phyloP scores from a whole-genome alignment of 2,888 invertebrate species.

The Deilephila elpenor region DNA sequence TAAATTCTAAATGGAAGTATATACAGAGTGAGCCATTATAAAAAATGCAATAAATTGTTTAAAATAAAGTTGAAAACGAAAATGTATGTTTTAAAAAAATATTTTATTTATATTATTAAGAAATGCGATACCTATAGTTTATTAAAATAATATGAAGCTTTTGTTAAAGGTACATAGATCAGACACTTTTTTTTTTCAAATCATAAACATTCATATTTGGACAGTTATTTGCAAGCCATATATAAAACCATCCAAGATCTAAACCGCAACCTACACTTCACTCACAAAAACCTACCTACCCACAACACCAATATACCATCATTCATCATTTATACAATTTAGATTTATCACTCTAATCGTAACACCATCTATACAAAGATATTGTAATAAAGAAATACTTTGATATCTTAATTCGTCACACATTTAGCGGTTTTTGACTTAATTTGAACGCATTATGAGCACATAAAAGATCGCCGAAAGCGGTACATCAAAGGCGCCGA shows the following conservation, averaged over 20 bases:
- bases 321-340: no score
- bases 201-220: no score
- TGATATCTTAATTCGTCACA: conserved; percentile 83
- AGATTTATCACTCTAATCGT: no score
- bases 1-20: conserved; percentile 28
- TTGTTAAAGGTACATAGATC: no score
- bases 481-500: conserved; percentile 71
- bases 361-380: conserved; percentile 43
- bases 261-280: no score
- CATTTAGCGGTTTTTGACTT: conserved; percentile 81
- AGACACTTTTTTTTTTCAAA: no score
- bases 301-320: no score
- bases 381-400: conserved; percentile 74
- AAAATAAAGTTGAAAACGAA: neutral
- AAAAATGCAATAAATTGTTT: no score
- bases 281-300: no score
- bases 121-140: neutral
- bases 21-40: conserved; percentile 36
- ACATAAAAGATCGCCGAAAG: conserved; percentile 78
- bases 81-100: neutral
- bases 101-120: no score
- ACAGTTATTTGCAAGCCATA: no score
- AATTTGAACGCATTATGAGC: conserved; percentile 81
- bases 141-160: neutral
- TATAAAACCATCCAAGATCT: no score